Conservation (phyloP, 2,113 vertebrate genomes). For the Nicator chloris region DNA sequence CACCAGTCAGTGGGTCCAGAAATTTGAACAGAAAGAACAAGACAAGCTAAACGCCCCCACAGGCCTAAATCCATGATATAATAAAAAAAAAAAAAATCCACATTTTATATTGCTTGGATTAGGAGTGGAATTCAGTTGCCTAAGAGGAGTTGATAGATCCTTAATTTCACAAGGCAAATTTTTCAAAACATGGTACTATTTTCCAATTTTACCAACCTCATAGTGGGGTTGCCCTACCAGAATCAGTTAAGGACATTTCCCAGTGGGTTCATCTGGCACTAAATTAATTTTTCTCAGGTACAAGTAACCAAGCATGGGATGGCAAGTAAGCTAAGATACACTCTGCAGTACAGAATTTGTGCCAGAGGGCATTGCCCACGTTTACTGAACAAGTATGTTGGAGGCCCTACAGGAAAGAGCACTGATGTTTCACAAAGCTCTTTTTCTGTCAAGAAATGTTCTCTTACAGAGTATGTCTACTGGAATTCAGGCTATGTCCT, state of each 20-base stretch:
- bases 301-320: background rate
- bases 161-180: background rate
- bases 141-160: background rate
- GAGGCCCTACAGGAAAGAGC: background rate
- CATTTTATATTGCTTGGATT: background rate
- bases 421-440: fast-evolving
- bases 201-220: background rate
- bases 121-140: background rate
- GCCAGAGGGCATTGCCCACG: background rate
- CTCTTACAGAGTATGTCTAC: background rate
- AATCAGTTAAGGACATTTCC: background rate
- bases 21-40: background rate
- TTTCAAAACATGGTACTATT: fast-evolving
- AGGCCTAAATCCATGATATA: background rate
- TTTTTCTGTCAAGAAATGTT: background rate
- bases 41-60: background rate
- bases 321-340: background rate
- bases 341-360: background rate
- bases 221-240: background rate
- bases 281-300: background rate
- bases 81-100: too few relatives aligned
- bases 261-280: background rate
- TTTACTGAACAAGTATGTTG: background rate
- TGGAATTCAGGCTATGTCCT: background rate
- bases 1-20: background rate